phyloP scores from a whole-genome alignment of 2,888 invertebrate genomes.

The Steinernema hermaphroditum region DNA sequence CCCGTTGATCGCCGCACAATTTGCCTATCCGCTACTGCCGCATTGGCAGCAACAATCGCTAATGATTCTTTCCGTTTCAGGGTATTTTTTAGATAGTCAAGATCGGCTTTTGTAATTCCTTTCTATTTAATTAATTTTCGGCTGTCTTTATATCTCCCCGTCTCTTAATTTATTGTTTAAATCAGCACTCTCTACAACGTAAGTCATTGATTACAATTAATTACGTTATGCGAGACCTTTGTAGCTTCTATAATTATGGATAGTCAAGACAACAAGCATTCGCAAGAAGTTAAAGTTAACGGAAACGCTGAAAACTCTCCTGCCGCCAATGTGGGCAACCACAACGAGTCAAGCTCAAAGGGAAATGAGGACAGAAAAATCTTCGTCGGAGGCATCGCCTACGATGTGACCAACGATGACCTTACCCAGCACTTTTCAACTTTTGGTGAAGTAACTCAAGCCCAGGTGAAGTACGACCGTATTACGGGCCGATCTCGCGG shows the following conservation, averaged over 20 bases:
- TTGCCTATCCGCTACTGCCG: not conserved
- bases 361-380: constrained; percentile 58
- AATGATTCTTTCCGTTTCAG: not conserved
- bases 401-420: constrained; percentile 65
- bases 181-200: constrained; percentile 9
- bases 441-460: constrained; percentile 63
- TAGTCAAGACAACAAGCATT: constrained; percentile 1
- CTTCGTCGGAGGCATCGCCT: constrained; percentile 67
- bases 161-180: not conserved
- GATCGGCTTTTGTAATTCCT: constrained; percentile 24
- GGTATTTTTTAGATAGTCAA: constrained; percentile 26
- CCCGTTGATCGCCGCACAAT: not conserved
- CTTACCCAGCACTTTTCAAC: constrained; percentile 60
- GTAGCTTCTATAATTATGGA: constrained; percentile 1
- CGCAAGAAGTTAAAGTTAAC: constrained; percentile 16
- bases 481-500: constrained; percentile 66
- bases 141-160: constrained; percentile 3
- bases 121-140: constrained; percentile 24
- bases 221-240: not conserved
- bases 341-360: constrained; percentile 31
- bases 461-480: constrained; percentile 66
- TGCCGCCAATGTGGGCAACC: not conserved
- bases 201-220: not conserved
- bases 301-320: constrained; percentile 16
- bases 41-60: not conserved